Evolutionary conservation across 2,113 vertebrate species (phyloP).

Genomic region (Phasianus colchicus): DNA sequence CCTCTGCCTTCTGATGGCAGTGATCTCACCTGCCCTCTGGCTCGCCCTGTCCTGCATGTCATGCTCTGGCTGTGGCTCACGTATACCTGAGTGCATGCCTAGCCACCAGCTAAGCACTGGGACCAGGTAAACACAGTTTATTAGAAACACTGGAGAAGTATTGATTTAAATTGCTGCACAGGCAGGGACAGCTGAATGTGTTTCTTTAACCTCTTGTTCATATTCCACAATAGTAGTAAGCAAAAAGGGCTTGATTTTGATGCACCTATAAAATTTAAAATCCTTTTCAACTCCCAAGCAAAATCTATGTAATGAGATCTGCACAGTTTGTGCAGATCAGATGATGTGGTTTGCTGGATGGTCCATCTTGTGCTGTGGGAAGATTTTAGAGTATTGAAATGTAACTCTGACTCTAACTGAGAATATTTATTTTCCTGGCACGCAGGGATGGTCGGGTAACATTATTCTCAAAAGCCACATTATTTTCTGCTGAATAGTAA

Average conservation of each 20-base stretch:
- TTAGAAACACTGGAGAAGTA: neutral
- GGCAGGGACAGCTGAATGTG: neutral
- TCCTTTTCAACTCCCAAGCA: neutral
- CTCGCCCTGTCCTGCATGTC: neutral
- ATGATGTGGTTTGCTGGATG: neutral
- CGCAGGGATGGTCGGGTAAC: neutral
- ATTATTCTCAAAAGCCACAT: neutral
- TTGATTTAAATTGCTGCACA: neutral
- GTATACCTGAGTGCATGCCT: accelerated
- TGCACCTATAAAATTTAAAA: neutral
- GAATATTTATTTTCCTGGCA: neutral
- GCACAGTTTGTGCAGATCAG: neutral
- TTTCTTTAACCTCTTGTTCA: neutral
- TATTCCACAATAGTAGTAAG: neutral
- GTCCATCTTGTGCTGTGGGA: neutral
- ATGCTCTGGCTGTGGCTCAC: neutral
- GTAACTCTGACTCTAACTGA: neutral
- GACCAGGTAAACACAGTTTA: neutral
- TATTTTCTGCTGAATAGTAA: neutral
- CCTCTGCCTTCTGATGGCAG: neutral
- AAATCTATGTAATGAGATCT: neutral
- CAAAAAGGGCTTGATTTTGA: neutral
- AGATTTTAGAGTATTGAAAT: neutral
- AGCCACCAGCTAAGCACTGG: neutral
- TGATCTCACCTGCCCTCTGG: neutral